A percentile compares a stretch with the other conserved stretches of the same genome.
Conservation (phyloP, 2,888 invertebrate species). For the Pachycephus smyrnensis region DNA sequence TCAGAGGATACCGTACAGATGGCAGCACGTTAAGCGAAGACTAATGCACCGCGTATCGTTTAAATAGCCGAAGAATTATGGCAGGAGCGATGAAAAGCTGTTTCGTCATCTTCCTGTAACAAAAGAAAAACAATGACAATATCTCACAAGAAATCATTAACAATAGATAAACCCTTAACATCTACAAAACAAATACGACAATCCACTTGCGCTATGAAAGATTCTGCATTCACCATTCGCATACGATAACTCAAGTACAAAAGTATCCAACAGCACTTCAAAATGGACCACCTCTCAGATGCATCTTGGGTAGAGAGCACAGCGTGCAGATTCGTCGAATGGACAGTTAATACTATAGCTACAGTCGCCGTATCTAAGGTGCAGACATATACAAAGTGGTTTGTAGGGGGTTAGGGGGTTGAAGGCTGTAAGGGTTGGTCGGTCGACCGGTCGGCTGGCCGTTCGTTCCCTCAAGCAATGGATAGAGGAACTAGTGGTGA, state of each 20-base stretch:
- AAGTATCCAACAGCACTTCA: background rate
- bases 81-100: background rate
- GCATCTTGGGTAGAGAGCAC: background rate
- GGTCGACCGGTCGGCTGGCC: background rate
- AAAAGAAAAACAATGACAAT: background rate
- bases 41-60: background rate
- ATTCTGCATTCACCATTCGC: background rate
- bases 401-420: background rate
- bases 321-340: background rate
- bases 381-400: constrained; percentile 2
- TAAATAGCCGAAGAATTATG: background rate
- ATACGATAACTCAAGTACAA: background rate
- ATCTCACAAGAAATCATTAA: background rate
- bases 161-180: background rate
- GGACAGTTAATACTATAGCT: background rate
- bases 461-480: background rate
- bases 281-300: background rate
- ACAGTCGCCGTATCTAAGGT: background rate
- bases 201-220: background rate
- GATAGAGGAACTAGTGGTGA: background rate
- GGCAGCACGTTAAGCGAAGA: background rate
- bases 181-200: background rate
- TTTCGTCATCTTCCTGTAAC: background rate
- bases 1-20: background rate
- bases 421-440: background rate